These are phyloP conservation scores for Myiozetetes cayanensis DNA, from an alignment of 2,113 vertebrate genomes.

Conservation along the genomic window DNA sequence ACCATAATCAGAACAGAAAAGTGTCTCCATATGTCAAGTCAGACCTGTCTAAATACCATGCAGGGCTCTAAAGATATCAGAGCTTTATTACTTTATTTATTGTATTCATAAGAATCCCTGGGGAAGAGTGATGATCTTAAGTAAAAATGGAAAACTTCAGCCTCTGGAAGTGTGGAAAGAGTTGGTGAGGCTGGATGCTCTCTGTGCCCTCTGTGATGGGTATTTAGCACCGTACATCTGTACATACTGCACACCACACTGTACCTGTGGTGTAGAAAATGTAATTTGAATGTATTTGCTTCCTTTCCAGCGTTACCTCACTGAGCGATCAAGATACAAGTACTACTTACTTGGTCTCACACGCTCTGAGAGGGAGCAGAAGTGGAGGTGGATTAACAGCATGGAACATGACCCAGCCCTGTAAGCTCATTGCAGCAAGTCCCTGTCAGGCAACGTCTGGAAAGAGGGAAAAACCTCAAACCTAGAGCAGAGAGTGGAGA, in stretches of 20 bases:
- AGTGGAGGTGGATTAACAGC: constrained; percentile 24
- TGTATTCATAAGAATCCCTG: not conserved
- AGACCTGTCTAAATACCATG: not conserved
- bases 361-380: accelerated
- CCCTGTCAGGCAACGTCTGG: not conserved
- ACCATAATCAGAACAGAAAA: not conserved
- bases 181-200: not conserved
- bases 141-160: not conserved
- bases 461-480: not conserved
- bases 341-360: not conserved
- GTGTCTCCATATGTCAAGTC: not conserved
- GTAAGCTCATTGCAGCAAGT: constrained; percentile 6
- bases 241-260: no score
- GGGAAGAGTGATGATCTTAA: not conserved
- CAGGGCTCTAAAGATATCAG: not conserved
- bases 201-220: not conserved
- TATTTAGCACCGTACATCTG: not conserved
- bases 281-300: not conserved
- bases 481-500: not conserved
- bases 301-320: not conserved
- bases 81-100: not conserved
- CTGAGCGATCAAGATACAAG: accelerated
- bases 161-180: not conserved
- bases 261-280: not conserved
- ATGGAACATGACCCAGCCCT: accelerated